Percentiles rank a stretch among this genome's conserved stretches.
Evolutionary conservation across 2,888 invertebrate genomes (phyloP).

Genomic region (Tetanocera ferruginea): DNA sequence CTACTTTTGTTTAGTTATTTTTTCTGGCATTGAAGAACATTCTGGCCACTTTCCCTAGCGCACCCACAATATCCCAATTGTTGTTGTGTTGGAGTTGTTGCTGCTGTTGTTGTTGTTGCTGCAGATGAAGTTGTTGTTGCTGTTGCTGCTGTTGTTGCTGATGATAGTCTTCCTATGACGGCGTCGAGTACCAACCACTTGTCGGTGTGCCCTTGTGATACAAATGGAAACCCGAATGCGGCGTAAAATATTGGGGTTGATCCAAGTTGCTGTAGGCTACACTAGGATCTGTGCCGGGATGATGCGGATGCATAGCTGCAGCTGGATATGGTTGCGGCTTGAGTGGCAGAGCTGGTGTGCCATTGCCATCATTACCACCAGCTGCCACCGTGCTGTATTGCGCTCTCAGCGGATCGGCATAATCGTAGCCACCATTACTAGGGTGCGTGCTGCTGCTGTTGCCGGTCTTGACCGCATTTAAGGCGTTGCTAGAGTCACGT

Average conservation of each 20-base stretch:
- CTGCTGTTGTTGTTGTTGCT: slow-evolving; percentile 36
- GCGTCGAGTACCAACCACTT: slow-evolving; percentile 84
- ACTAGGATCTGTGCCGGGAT: slow-evolving; percentile 77
- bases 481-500: slow-evolving; percentile 81
- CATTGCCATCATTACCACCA: slow-evolving; percentile 74
- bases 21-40: slow-evolving; percentile 65
- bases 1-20: slow-evolving; percentile 19
- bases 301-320: slow-evolving; percentile 73
- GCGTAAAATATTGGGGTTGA: slow-evolving; percentile 89
- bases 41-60: slow-evolving; percentile 63
- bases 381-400: slow-evolving; percentile 68
- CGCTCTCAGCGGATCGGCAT: slow-evolving; percentile 75
- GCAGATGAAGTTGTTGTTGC: slow-evolving; percentile 15
- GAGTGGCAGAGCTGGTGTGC: slow-evolving; percentile 80
- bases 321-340: slow-evolving; percentile 92
- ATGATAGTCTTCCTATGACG: slow-evolving; percentile 75
- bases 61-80: slow-evolving; percentile 64
- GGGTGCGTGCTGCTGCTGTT: slow-evolving; percentile 38
- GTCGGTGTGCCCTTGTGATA: slow-evolving; percentile 83
- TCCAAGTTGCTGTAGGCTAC: slow-evolving; percentile 76
- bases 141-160: slow-evolving; percentile 35
- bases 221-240: slow-evolving; percentile 86
- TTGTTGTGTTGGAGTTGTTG: slow-evolving; percentile 45
- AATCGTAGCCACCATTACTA: slow-evolving; percentile 72
- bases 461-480: slow-evolving; percentile 60